Evolutionary conservation across 1,140 invertebrate genomes (phyloP), one percentile per base, ranked within the genome.

Genomic region (Hyles euphorbiae): DNA sequence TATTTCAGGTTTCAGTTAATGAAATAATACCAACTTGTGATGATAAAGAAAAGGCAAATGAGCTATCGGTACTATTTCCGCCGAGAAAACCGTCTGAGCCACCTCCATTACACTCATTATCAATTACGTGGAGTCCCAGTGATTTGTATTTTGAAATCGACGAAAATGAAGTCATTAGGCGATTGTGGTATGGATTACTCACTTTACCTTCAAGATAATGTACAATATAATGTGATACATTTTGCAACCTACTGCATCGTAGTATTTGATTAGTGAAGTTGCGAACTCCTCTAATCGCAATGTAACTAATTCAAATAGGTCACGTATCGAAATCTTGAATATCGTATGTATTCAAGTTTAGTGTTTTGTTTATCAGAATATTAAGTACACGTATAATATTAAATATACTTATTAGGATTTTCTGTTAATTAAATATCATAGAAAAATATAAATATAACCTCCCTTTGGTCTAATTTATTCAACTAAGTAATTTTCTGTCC

Each of bases 61-160:
- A 9, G 22, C 55, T 34, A 7, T 8, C 50, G 34, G 36, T 54
- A 7, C 45, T 10, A 6, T 36, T 34, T 9, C 52, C 52, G 3
- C 45, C 11, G 7, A 9, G 34, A 9, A 36, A 58, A 55, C 34
- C n/a, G 11, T 33, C 50, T 43, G 9, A 12, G 43, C 72, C 76
- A 6, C 34, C 61, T 9, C 71, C 74, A 22, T 46, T 50, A 46
- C 61, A 66, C 53, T 69, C 71, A 34, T 50, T 79, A 36, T 33
- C 63, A 6, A 65, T 80, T 11, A 52, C 57, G 6, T 76, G 73
- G 66, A 61, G 40, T 49, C 77, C 77, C 34, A 53, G 60, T 7
- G n/a, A 47, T 3, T 57, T 74, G 36, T 54, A 33, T 53, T 59
- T 77, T 67, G 52, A 46, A 32, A 49, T 77, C 10, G 49, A 61